phyloP scores from a whole-genome alignment of 2,797 vertebrate species.

The Chaetophractus vellerosus region DNA sequence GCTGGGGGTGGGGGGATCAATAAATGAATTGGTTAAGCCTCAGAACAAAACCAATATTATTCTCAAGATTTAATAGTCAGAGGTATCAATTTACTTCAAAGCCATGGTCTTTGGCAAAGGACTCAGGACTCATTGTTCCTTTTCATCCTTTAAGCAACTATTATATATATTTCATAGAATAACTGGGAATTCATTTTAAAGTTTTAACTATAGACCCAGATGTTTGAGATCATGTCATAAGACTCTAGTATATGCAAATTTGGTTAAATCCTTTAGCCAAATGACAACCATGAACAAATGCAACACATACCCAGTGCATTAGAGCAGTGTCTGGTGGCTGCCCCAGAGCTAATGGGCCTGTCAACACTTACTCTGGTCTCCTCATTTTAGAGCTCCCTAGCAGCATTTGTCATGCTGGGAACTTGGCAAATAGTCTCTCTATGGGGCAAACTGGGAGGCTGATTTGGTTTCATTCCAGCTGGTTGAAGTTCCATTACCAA shows the following conservation, averaged over 20 bases:
- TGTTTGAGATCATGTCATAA: neutral
- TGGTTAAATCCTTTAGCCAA: slow-evolving; percentile 54
- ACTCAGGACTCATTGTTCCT: neutral
- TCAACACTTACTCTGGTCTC: slow-evolving; percentile 15
- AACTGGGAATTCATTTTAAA: slow-evolving; percentile 6
- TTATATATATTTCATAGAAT: neutral
- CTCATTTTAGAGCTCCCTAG: neutral
- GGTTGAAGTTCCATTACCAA: slow-evolving; percentile 25
- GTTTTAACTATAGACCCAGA: slow-evolving; percentile 36
- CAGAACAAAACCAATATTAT: slow-evolving; percentile 32
- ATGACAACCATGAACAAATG: neutral
- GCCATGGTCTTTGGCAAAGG: neutral
- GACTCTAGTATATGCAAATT: slow-evolving; percentile 39
- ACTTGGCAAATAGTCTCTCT: slow-evolving; percentile 39
- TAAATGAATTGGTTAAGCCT: neutral
- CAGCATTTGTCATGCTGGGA: slow-evolving; percentile 11
- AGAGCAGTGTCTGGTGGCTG: neutral
- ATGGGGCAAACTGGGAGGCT: slow-evolving; percentile 13
- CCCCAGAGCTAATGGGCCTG: neutral
- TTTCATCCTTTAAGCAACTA: neutral
- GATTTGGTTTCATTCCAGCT: slow-evolving; percentile 57
- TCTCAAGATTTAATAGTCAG: neutral
- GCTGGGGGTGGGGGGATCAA: neutral
- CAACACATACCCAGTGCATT: slow-evolving; percentile 18
- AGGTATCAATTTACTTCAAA: neutral